phyloP scores from a whole-genome alignment of 1,140 invertebrate species.

The Pseudoatta argentina region DNA sequence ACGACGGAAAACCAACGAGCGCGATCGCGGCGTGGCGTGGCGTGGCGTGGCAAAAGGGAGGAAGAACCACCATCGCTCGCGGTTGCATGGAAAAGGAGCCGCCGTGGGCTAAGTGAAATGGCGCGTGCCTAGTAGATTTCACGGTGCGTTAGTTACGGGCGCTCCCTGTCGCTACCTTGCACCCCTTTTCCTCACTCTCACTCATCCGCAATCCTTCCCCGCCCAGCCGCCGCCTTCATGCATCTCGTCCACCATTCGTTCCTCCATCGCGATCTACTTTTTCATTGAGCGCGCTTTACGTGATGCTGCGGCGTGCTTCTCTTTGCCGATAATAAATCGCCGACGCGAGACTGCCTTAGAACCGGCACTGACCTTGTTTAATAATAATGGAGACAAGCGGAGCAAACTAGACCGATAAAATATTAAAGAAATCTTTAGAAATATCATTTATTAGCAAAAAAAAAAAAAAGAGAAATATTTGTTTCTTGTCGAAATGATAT shows the following conservation, averaged over 20 bases:
- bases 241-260: constrained; percentile 57
- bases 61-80: constrained; percentile 11
- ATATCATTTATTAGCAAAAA: background rate
- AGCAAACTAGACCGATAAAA: background rate
- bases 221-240: background rate
- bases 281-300: constrained; percentile 53
- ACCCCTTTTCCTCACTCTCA: constrained; percentile 25
- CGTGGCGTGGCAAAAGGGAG: background rate
- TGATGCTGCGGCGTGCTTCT: constrained; percentile 33
- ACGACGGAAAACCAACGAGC: constrained; percentile 10
- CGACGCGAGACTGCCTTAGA: constrained; percentile 2
- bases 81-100: constrained; percentile 71
- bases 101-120: constrained; percentile 79
- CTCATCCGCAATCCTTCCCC: background rate
- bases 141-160: constrained; percentile 78
- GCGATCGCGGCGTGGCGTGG: background rate
- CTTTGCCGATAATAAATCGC: constrained; percentile 47
- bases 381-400: background rate
- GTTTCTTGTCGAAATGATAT: background rate
- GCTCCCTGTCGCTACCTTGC: constrained; percentile 71
- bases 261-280: constrained; percentile 64
- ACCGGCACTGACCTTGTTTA: background rate
- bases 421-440: background rate
- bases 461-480: background rate
- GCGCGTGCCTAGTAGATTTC: constrained; percentile 79